Evolutionary conservation across 1,140 invertebrate species (phyloP).

Genomic region (Mesaphorura yosii): DNA sequence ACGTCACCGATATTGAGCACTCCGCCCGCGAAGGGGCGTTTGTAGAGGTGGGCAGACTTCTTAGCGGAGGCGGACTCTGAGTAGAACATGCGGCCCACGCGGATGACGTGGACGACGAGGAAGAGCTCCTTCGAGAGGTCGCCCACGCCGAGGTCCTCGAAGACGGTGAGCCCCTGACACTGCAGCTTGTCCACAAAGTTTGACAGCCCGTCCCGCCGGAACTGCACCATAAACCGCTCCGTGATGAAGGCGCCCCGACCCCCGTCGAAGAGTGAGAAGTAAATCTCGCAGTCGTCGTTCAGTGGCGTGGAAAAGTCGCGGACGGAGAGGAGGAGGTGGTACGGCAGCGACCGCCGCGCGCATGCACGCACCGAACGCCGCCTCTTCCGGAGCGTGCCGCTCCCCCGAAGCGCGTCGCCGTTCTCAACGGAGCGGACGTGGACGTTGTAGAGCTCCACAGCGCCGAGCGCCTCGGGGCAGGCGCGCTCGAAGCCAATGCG

Average conservation of each 20-base stretch:
- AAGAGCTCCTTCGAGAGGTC: slow-evolving; percentile 71
- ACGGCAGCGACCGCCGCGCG: slow-evolving; percentile 45
- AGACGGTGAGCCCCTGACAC: slow-evolving; percentile 25
- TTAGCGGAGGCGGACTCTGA: slow-evolving; percentile 60
- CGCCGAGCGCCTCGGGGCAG: slow-evolving; percentile 46
- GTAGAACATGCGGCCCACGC: slow-evolving; percentile 73
- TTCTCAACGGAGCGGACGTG: slow-evolving; percentile 70
- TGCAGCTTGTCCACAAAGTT: slow-evolving; percentile 61
- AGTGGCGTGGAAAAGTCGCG: slow-evolving; percentile 72
- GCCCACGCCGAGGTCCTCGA: slow-evolving; percentile 57
- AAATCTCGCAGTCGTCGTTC: slow-evolving; percentile 72
- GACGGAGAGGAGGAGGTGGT: slow-evolving; percentile 79
- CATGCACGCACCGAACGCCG: not conserved
- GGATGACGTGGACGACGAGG: slow-evolving; percentile 74
- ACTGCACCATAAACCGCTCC: slow-evolving; percentile 73
- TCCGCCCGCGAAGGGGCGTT: slow-evolving; percentile 70
- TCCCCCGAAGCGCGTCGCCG: slow-evolving; percentile 60
- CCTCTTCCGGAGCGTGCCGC: slow-evolving; percentile 30
- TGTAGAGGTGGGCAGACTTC: slow-evolving; percentile 55
- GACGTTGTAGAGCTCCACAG: slow-evolving; percentile 77
- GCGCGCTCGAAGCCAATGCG: slow-evolving; percentile 60
- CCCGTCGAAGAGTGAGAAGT: slow-evolving; percentile 74
- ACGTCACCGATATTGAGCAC: slow-evolving; percentile 47
- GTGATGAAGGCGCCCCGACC: slow-evolving; percentile 47
- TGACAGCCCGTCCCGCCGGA: slow-evolving; percentile 35